Percentiles rank a stretch among this genome's conserved stretches.
Evolutionary conservation across 2,113 vertebrate genomes (phyloP).

Genomic region (Gopherus evgoodei): DNA sequence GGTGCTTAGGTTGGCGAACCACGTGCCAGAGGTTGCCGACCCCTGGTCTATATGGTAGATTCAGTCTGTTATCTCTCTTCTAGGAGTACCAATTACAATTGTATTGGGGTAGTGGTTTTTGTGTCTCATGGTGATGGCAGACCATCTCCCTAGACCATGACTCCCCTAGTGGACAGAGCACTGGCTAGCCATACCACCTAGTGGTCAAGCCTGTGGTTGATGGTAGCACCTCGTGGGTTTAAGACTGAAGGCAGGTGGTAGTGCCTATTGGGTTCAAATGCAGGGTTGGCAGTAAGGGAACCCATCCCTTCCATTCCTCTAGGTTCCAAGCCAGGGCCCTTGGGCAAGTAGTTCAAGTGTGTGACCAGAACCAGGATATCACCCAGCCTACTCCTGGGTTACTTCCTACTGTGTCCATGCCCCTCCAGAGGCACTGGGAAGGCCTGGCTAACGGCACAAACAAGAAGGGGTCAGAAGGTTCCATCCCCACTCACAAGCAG

Average conservation of each 20-base stretch:
- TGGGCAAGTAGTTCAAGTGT: not conserved
- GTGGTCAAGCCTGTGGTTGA: not conserved
- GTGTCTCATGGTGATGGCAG: not conserved
- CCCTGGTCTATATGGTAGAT: accelerated
- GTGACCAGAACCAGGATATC: too few species aligned
- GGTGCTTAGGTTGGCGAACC: too few species aligned
- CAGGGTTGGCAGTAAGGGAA: not conserved
- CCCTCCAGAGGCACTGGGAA: too few species aligned
- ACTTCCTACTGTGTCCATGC: too few species aligned
- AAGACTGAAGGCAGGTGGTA: not conserved
- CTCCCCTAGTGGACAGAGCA: not conserved
- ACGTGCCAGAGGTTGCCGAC: too few species aligned
- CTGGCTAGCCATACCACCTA: not conserved
- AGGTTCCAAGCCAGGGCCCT: not conserved
- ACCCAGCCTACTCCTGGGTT: too few species aligned
- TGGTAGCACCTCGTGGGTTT: not conserved
- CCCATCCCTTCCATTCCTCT: not conserved
- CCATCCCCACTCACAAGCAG: too few species aligned
- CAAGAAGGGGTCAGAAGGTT: too few species aligned
- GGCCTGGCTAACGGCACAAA: too few species aligned
- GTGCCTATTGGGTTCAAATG: not conserved
- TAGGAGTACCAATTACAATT: not conserved
- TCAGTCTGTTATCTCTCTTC: not conserved
- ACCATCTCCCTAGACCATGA: not conserved
- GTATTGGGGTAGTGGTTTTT: not conserved